Evolutionary conservation across 2,888 invertebrate species (phyloP).

Genomic region (Prosapia bicincta): DNA sequence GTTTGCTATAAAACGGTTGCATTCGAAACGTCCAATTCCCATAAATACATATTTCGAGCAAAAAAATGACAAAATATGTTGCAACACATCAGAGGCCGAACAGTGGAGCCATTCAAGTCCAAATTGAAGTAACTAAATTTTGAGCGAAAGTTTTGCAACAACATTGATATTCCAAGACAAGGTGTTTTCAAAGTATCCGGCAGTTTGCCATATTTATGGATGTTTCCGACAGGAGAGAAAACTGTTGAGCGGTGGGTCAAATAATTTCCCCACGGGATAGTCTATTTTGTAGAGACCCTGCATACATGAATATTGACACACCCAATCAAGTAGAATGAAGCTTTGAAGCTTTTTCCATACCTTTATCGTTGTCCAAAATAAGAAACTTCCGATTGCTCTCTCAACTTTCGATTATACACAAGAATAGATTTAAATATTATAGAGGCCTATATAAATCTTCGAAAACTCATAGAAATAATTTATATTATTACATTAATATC

Average conservation of each 20-base stretch:
- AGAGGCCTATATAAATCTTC: too few species aligned
- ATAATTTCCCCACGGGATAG: not conserved
- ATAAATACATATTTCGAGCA: too few species aligned
- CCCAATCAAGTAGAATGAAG: not conserved
- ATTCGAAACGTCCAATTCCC: too few species aligned
- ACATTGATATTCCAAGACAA: not conserved
- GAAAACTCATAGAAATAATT: too few species aligned
- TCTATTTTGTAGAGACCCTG: not conserved
- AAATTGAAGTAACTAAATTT: not conserved
- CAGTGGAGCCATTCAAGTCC: not conserved
- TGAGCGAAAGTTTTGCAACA: not conserved
- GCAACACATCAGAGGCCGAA: not conserved
- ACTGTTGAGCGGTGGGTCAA: not conserved
- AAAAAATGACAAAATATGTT: too few species aligned
- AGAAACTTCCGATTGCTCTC: too few species aligned
- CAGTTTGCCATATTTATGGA: not conserved
- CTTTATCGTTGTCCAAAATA: not conserved
- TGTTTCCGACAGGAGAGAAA: not conserved
- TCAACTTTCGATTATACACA: too few species aligned
- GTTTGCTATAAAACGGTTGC: not conserved
- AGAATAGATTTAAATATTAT: too few species aligned
- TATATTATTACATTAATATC: too few species aligned
- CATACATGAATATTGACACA: conserved; percentile 2
- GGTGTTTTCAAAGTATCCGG: not conserved
- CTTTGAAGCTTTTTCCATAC: not conserved